Conservation (phyloP, 1,140 invertebrate genomes). For the Manduca sexta region DNA sequence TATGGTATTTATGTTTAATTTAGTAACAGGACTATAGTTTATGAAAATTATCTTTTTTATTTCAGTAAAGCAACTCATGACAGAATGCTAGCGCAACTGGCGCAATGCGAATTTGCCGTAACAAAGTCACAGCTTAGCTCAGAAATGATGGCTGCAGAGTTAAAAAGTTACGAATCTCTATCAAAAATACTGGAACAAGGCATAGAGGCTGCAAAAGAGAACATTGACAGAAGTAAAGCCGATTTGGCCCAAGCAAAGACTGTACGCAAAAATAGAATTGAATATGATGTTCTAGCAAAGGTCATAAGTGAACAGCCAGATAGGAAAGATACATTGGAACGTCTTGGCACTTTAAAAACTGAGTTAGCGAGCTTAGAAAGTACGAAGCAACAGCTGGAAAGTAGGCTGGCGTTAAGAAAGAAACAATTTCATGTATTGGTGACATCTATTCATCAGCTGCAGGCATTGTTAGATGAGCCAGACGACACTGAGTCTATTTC, state of each 20-base stretch:
- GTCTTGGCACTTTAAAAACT: constrained; percentile 81
- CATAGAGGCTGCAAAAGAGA: constrained; percentile 82
- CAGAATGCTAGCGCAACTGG: constrained; percentile 85
- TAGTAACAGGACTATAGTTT: no score
- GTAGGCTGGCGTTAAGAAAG: constrained; percentile 84
- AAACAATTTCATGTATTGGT: constrained; percentile 94
- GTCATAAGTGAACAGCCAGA: constrained; percentile 93
- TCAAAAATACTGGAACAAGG: constrained; percentile 84
- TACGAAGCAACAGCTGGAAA: constrained; percentile 81
- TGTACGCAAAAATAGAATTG: constrained; percentile 90
- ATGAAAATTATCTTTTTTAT: constrained; percentile 12
- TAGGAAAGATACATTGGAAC: constrained; percentile 85
- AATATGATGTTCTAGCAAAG: constrained; percentile 94
- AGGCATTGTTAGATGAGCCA: constrained; percentile 81
- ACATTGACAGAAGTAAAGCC: constrained; percentile 83
- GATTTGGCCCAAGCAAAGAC: constrained; percentile 87
- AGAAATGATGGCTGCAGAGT: constrained; percentile 87
- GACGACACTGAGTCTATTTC: constrained; percentile 77
- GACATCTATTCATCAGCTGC: constrained; percentile 84
- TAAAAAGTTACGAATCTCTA: constrained; percentile 88
- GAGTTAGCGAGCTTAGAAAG: constrained; percentile 80
- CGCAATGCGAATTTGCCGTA: constrained; percentile 91
- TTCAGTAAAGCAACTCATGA: constrained; percentile 80
- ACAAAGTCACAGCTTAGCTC: constrained; percentile 87
- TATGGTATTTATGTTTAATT: no score